Percentiles rank a stretch among this genome's conserved stretches.
These are phyloP conservation scores for Chelon auratus DNA, from an alignment of 2,797 vertebrate genomes.

Conservation along the genomic window DNA sequence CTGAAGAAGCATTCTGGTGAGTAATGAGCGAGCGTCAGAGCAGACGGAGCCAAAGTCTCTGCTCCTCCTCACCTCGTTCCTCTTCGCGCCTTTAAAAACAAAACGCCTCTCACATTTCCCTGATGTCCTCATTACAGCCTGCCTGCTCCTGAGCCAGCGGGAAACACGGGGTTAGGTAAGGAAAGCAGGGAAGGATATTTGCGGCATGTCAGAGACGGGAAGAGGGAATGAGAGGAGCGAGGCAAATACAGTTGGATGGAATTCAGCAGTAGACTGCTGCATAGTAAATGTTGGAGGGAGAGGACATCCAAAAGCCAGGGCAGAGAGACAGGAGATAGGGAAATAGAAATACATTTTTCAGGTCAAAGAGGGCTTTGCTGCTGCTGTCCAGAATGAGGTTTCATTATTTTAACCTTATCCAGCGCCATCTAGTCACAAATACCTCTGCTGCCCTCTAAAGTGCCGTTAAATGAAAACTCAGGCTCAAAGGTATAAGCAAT, in stretches of 20 bases:
- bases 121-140: slow-evolving; percentile 46
- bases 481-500: too few relatives aligned
- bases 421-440: neutral
- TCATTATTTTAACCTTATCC: neutral
- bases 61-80: slow-evolving; percentile 21
- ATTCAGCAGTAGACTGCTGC: slow-evolving; percentile 2
- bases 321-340: neutral
- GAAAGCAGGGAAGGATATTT: slow-evolving; percentile 21
- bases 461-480: neutral
- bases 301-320: neutral
- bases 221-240: slow-evolving; percentile 3
- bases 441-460: neutral
- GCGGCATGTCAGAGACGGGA: slow-evolving; percentile 16
- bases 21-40: slow-evolving; percentile 6
- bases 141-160: slow-evolving; percentile 31
- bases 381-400: slow-evolving; percentile 7
- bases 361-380: neutral
- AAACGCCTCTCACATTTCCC: slow-evolving; percentile 43
- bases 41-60: slow-evolving; percentile 3
- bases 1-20: slow-evolving; percentile 24
- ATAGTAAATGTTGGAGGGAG: slow-evolving; percentile 11
- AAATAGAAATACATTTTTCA: neutral
- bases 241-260: slow-evolving; percentile 18
- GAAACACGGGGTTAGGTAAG: slow-evolving; percentile 20
- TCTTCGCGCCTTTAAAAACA: slow-evolving; percentile 37